These are phyloP conservation scores for Leucopsar rothschildi DNA, from an alignment of 2,113 vertebrate species.

Conservation along the genomic window DNA sequence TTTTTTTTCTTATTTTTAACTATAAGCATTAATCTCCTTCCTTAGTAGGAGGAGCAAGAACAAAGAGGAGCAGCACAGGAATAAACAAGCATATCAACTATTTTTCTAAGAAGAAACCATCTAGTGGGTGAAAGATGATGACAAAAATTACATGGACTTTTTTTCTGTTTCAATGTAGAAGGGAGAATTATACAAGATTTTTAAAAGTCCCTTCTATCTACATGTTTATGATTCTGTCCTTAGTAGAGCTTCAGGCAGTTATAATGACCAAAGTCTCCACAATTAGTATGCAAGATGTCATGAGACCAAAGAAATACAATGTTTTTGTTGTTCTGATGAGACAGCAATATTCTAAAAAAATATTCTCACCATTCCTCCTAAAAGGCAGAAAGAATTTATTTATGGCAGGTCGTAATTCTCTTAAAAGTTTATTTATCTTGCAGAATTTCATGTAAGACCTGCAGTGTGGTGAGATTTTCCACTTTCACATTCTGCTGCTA, in stretches of 20 bases:
- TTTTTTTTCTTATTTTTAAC: neutral
- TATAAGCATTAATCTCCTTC: neutral
- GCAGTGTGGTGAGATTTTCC: neutral
- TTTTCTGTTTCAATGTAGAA: neutral
- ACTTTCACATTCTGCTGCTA: neutral
- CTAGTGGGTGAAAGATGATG: neutral
- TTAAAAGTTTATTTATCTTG: neutral
- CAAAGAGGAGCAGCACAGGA: neutral
- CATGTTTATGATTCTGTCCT: neutral
- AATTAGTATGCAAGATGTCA: neutral
- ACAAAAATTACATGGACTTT: neutral
- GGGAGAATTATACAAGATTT: neutral
- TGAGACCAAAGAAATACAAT: neutral
- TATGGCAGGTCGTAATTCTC: neutral
- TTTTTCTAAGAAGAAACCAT: neutral
- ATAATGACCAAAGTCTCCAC: neutral
- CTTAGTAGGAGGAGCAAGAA: neutral
- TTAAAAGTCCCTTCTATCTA: neutral
- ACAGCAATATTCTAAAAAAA: neutral
- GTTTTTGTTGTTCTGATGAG: neutral
- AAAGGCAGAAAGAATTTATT: neutral
- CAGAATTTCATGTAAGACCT: neutral
- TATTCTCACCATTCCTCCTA: neutral
- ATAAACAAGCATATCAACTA: neutral
- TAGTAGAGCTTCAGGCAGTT: neutral